Evolutionary conservation across 2,797 vertebrate genomes (phyloP), one percentile per base, ranked within the genome.

Genomic region (Sebastes kiyomatsui): DNA sequence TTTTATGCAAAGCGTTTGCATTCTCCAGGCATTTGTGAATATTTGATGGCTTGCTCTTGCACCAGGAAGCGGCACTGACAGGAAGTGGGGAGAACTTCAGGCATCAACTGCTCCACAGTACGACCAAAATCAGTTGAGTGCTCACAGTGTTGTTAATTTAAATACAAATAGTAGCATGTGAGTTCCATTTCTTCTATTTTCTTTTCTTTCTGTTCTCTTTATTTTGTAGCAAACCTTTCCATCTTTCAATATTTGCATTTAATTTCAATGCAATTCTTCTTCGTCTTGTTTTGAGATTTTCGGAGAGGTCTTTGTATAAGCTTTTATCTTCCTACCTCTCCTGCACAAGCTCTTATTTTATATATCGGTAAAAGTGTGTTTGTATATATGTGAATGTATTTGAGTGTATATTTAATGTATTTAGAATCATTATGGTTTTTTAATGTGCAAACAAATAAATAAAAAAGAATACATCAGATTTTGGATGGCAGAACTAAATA

Each of bases 1-100:
- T 95, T 95, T 90, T 91, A 89, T 81, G 55, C 64, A 11, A 72
- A 86, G 59, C 65, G 92, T 95, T 94, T 92, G 87, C 91, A 94
- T 94, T 93, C 73, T 58, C 55, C 82, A 90, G 85, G 80, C 80
- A 79, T 88, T 82, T 83, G 67, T 86, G 77, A 87, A 91, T 91
- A 87, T 92, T 87, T 93, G 84, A 93, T 93, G 82, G 75, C 66
- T 88, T 81, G 58, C 66, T 70, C 75, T 90, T 80, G 58, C 81
- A 82, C 55, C 76, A 85, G 75, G 79, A 84, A 74, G 69, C 84
- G 32, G 59, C 72, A 42, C 79, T 61, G 77, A 88, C 67, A 88
- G 66, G 38, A 75, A 69, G 22, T 12, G 65, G 49, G 42, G 78
- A 85, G 58, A 30, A 85, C 81, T 87, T 69, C 27, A 87, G 87